Evolutionary conservation across 2,888 invertebrate genomes (phyloP).

Genomic region (Pristionchus maxplancki): DNA sequence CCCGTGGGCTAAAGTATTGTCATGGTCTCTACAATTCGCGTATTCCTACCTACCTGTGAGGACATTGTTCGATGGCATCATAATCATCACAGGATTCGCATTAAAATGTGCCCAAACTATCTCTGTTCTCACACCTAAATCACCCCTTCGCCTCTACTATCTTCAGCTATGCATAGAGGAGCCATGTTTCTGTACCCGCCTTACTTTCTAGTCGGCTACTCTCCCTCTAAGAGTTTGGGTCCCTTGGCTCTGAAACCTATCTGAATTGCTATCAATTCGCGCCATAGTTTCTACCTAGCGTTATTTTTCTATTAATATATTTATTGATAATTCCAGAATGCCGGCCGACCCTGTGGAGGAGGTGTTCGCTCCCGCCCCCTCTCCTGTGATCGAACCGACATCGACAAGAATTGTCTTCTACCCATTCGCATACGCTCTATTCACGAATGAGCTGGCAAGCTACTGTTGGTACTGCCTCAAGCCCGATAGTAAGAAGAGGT

Average conservation of each 20-base stretch:
- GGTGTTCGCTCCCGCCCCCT: background rate
- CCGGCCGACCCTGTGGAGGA: background rate
- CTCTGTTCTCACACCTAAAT: background rate
- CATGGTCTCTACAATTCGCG: background rate
- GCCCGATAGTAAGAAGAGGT: conserved; percentile 54
- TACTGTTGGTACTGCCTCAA: conserved; percentile 76
- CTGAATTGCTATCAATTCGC: too few species aligned
- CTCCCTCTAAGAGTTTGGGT: too few species aligned
- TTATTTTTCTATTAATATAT: too few species aligned
- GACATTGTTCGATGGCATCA: background rate
- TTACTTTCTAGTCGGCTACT: background rate
- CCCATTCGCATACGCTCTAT: conserved; percentile 77
- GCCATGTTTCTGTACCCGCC: conserved; percentile 19
- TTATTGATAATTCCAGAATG: conserved; percentile 44
- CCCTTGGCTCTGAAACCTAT: too few species aligned
- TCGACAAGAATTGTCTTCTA: conserved; percentile 65
- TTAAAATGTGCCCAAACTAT: background rate
- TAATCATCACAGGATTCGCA: background rate
- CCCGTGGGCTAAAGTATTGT: background rate
- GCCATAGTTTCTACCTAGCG: too few species aligned
- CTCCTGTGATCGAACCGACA: background rate
- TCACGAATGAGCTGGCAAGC: conserved; percentile 62
- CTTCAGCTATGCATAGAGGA: background rate
- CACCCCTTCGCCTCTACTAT: background rate
- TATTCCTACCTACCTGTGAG: background rate